These are phyloP conservation scores for Sceloporus tristichus DNA, from an alignment of 2,113 vertebrate species.

Conservation along the genomic window DNA sequence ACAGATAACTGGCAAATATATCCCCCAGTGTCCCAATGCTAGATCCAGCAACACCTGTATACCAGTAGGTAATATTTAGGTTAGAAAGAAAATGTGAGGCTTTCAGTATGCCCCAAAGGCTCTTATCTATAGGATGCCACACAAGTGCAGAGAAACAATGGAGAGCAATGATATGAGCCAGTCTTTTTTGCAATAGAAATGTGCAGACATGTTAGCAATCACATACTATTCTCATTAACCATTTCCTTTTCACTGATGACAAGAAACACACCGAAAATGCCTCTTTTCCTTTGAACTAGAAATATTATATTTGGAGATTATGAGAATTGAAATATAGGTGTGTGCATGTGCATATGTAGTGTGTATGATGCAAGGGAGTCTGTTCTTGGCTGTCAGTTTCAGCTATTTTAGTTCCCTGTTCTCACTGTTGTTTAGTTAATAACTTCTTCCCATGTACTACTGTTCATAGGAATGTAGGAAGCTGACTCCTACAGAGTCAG, in stretches of 20 bases:
- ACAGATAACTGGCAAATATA: not conserved
- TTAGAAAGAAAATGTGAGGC: conserved; percentile 1
- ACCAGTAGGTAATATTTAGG: not conserved
- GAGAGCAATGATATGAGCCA: conserved; percentile 6
- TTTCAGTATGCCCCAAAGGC: conserved; percentile 3
- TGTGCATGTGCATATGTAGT: too few species aligned
- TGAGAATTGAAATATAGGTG: too few species aligned
- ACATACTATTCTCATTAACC: not conserved
- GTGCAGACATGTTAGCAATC: not conserved
- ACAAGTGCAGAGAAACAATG: not conserved
- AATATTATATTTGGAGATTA: too few species aligned
- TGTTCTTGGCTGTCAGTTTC: too few species aligned
- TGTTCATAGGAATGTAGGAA: too few species aligned
- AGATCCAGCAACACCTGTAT: not conserved
- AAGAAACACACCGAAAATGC: too few species aligned
- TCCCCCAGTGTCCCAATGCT: not conserved
- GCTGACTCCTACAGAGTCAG: too few species aligned
- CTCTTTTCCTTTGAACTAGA: not conserved
- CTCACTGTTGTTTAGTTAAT: too few species aligned
- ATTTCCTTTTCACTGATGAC: not conserved
- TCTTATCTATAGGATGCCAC: not conserved
- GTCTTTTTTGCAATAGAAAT: conserved; percentile 5
- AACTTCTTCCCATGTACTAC: too few species aligned
- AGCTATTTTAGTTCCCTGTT: too few species aligned
- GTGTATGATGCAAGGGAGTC: too few species aligned